These are phyloP conservation scores for Dolichopus griseipennis DNA, from an alignment of 2,888 invertebrate genomes.

Conservation along the genomic window DNA sequence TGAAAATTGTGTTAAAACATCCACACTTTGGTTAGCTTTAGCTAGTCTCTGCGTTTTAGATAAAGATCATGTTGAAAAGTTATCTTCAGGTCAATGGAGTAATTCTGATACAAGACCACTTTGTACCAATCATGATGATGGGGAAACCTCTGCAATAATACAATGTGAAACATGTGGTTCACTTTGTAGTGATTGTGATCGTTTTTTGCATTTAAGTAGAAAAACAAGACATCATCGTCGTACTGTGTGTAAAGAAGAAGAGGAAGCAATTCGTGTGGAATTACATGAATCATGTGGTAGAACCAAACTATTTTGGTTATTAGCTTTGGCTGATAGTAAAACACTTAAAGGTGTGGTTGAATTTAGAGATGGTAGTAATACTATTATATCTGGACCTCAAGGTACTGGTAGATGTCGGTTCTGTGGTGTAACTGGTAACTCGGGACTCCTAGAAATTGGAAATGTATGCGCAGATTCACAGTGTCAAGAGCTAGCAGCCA, in stretches of 20 bases:
- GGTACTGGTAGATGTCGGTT: slow-evolving; percentile 75
- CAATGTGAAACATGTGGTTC: slow-evolving; percentile 87
- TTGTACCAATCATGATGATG: slow-evolving; percentile 96
- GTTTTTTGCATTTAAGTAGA: slow-evolving; percentile 86
- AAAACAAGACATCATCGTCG: slow-evolving; percentile 76
- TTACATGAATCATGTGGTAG: slow-evolving; percentile 95
- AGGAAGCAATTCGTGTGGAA: slow-evolving; percentile 91
- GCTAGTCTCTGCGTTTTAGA: slow-evolving; percentile 90
- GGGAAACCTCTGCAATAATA: slow-evolving; percentile 82
- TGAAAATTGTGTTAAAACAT: slow-evolving; percentile 68
- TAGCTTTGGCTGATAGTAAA: slow-evolving; percentile 85
- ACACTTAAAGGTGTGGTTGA: slow-evolving; percentile 87
- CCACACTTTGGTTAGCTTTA: slow-evolving; percentile 84
- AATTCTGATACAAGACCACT: slow-evolving; percentile 61
- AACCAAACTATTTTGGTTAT: slow-evolving; percentile 90
- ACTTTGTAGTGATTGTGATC: slow-evolving; percentile 91
- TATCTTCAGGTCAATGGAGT: slow-evolving; percentile 72
- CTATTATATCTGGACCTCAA: slow-evolving; percentile 43
- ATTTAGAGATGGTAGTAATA: slow-evolving; percentile 65
- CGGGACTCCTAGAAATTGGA: slow-evolving; percentile 80
- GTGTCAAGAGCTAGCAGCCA: slow-evolving; percentile 62
- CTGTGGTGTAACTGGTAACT: slow-evolving; percentile 76
- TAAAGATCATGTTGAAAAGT: slow-evolving; percentile 75
- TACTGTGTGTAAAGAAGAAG: slow-evolving; percentile 80
- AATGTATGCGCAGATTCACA: slow-evolving; percentile 91